These are phyloP conservation scores for Drosophila tanythrix DNA, from an alignment of 2,888 invertebrate genomes.

Conservation along the genomic window DNA sequence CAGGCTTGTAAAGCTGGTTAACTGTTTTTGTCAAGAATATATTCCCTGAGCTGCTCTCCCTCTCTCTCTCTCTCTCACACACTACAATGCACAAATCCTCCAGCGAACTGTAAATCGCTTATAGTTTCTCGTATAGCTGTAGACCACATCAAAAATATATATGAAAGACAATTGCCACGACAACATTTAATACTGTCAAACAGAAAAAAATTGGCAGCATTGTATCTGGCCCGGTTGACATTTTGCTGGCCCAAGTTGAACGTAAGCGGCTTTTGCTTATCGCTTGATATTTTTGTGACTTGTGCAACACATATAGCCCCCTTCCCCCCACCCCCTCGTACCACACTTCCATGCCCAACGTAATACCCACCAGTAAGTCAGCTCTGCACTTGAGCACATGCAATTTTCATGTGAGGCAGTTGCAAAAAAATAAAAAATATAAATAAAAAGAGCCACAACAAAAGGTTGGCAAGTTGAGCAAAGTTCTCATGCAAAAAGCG, in stretches of 20 bases:
- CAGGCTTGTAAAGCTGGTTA: not conserved
- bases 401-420: conserved; percentile 55
- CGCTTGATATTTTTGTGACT: conserved; percentile 69
- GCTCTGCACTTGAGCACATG: conserved; percentile 50
- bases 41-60: not conserved
- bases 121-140: conserved; percentile 37
- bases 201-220: conserved; percentile 56
- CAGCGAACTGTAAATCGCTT: conserved; percentile 53
- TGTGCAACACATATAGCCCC: conserved; percentile 32
- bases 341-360: not conserved
- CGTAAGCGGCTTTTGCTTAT: conserved; percentile 73
- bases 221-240: conserved; percentile 29
- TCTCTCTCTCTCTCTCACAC: not conserved
- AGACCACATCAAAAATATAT: conserved; percentile 59
- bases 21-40: not conserved
- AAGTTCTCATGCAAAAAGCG: conserved; percentile 11
- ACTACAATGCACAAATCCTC: conserved; percentile 32
- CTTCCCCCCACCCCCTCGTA: not conserved
- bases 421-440: conserved; percentile 8
- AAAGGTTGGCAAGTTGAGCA: conserved; percentile 49
- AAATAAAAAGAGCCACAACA: conserved; percentile 62
- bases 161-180: conserved; percentile 53
- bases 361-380: conserved; percentile 11
- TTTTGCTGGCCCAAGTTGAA: conserved; percentile 57
- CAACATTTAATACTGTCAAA: conserved; percentile 65